Conservation (phyloP, 2,113 vertebrate genomes). For the Spea bombifrons region DNA sequence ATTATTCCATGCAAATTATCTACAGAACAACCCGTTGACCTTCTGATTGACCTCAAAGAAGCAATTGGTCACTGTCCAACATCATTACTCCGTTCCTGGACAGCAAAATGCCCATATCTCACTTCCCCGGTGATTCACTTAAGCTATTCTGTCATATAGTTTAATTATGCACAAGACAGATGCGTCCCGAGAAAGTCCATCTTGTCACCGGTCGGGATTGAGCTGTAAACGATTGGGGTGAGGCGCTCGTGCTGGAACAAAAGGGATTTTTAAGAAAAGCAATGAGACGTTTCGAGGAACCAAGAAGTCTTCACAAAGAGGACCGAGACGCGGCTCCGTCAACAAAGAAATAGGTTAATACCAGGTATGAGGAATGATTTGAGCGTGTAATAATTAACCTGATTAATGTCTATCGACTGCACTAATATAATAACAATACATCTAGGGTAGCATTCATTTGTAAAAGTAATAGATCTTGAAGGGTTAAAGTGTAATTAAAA, state of each 20-base stretch:
- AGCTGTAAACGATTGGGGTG: constrained; percentile 26
- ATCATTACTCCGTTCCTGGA: neutral
- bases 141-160: constrained; percentile 26
- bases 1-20: neutral
- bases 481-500: constrained; percentile 31
- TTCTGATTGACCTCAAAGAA: neutral
- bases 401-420: neutral
- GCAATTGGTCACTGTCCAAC: constrained; percentile 8
- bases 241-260: neutral
- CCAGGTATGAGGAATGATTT: neutral
- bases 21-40: neutral
- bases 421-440: constrained; percentile 21
- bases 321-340: neutral
- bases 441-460: constrained; percentile 33
- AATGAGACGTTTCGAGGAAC: neutral
- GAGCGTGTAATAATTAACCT: neutral
- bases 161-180: constrained; percentile 41
- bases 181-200: constrained; percentile 8
- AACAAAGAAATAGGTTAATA: neutral
- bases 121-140: constrained; percentile 21
- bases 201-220: constrained; percentile 19
- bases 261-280: neutral
- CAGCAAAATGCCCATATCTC: constrained; percentile 8
- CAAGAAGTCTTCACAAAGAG: neutral
- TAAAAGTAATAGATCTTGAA: constrained; percentile 18